Evolutionary conservation across 2,113 vertebrate species (phyloP), one percentile per base, ranked within the genome.

Genomic region (Rhynchomys soricoides): DNA sequence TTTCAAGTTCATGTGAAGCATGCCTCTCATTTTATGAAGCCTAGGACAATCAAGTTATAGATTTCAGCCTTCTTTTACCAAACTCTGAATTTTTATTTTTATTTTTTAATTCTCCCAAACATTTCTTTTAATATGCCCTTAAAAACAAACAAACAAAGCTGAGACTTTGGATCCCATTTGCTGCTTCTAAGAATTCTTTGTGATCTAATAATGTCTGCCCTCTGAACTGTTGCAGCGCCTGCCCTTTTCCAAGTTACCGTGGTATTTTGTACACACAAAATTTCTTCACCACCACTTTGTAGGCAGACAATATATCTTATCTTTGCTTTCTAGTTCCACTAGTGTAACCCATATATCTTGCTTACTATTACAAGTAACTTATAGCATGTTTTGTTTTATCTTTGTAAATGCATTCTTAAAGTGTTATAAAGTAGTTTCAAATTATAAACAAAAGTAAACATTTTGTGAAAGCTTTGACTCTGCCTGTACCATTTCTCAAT

Each of bases 381-480:
- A 77, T 4, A 86, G 34, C n/a, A 31, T 77, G 86, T 77, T 93
- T 96, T 57, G 37, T 85, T 34, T 70, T 86, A 31, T 66, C 50
- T 77, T 94, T 96, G 82, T 73, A 73, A 95, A 75, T 70, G 92
- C 78, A 82, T 1, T 50, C 86, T 89, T 93, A 78, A 90, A 68
- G 21, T 70, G 16, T 34, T 89, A 13, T 43, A 62, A 91, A 90
- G 48, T 81, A 64, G 29, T 87, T 96, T 90, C 26, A 91, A 93
- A 82, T 86, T 68, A 93, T 55, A 95, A 82, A 90, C 2, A 77
- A 87, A 37, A 62, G n/a, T 29, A 24, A 75, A 86, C 19, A 37
- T 21, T 85, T 34, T 71, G 40, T 89, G 83, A 96, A 66, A 55
- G 40, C 24, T 94, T 88, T 88, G 17, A 57, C 89, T 90, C 40